phyloP scores from a whole-genome alignment of 2,888 invertebrate genomes.

The Caenorhabditis panamensis region DNA sequence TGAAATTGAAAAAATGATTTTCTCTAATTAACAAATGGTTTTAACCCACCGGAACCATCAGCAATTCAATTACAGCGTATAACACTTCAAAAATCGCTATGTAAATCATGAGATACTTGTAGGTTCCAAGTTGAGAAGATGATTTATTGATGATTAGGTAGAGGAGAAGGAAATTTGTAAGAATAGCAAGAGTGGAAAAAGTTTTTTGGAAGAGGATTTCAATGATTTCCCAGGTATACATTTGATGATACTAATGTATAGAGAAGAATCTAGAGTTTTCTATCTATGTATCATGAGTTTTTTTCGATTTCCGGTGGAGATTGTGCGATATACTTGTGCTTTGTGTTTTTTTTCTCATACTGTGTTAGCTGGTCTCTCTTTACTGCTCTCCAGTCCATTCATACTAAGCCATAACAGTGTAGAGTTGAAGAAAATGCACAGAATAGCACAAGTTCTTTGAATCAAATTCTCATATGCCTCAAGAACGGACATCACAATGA shows the following conservation, averaged over 20 bases:
- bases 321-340: too few species aligned
- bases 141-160: constrained; percentile 14
- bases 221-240: neutral
- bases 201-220: neutral
- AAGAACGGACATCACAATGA: too few species aligned
- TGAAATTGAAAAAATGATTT: neutral
- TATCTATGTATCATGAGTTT: too few species aligned
- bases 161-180: neutral
- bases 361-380: too few species aligned
- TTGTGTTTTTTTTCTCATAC: too few species aligned
- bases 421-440: too few species aligned
- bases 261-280: too few species aligned
- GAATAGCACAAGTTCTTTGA: too few species aligned
- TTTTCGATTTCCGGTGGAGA: neutral
- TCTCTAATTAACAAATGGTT: neutral
- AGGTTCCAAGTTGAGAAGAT: constrained; percentile 19
- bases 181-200: neutral
- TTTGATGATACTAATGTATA: neutral
- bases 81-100: constrained; percentile 30
- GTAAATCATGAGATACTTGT: constrained; percentile 40
- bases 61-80: constrained; percentile 15
- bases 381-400: too few species aligned
- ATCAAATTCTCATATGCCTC: too few species aligned
- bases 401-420: too few species aligned
- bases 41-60: constrained; percentile 16